Evolutionary conservation across 92 coral and sea anemone species (phyloP).

Genomic region (Virgularia gustaviana): DNA sequence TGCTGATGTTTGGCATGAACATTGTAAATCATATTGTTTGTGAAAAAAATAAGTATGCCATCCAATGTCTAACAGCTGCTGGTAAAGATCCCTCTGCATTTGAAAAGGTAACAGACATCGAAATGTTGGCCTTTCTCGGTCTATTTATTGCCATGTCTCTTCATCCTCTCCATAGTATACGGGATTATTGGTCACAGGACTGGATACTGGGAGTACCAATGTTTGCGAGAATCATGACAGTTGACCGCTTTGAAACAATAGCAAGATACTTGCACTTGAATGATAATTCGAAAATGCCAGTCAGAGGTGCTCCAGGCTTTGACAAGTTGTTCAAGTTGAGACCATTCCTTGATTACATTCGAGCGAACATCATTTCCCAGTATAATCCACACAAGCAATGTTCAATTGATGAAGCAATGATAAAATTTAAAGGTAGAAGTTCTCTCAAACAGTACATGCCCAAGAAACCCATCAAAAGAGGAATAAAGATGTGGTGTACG

Average conservation of each 20-base stretch:
- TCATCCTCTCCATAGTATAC: too few species aligned
- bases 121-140: too few species aligned
- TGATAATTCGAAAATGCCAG: conserved; percentile 57
- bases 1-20: too few species aligned
- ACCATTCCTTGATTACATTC: conserved; percentile 32
- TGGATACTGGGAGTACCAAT: conserved; percentile 28
- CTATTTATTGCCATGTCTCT: too few species aligned
- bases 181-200: too few species aligned
- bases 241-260: conserved; percentile 2
- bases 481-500: conserved; percentile 38
- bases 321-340: conserved; percentile 47
- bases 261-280: conserved; percentile 28
- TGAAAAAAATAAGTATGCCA: too few species aligned
- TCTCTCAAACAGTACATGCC: conserved; percentile 37
- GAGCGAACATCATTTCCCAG: neutral
- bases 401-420: conserved; percentile 40
- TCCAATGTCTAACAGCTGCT: too few species aligned
- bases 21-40: too few species aligned
- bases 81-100: too few species aligned
- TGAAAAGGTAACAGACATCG: too few species aligned
- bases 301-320: neutral
- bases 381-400: conserved; percentile 10
- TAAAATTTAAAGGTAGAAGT: conserved; percentile 21
- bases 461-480: conserved; percentile 32
- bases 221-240: conserved; percentile 20